Evolutionary conservation across 1,140 invertebrate genomes (phyloP).

Genomic region (Heliconius melpomene): DNA sequence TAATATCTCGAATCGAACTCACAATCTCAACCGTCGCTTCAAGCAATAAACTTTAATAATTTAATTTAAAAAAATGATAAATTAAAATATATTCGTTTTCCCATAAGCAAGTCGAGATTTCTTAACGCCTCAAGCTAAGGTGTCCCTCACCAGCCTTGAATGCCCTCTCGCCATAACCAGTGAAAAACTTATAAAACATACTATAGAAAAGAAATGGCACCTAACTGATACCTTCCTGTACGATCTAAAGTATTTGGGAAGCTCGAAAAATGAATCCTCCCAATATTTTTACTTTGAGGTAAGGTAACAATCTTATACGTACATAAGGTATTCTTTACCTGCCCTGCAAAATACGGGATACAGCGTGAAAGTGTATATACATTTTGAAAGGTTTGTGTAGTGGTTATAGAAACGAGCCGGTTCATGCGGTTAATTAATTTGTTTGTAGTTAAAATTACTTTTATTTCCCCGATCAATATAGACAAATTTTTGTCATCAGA

Average conservation of each 20-base stretch:
- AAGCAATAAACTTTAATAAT: too few species aligned
- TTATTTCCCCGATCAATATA: too few species aligned
- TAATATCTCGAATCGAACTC: too few species aligned
- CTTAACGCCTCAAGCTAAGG: conserved; percentile 44
- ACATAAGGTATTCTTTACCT: not conserved
- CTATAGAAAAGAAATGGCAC: conserved; percentile 60
- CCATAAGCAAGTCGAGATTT: conserved; percentile 49
- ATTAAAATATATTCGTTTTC: not conserved
- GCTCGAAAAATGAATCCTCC: conserved; percentile 57
- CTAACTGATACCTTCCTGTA: conserved; percentile 55
- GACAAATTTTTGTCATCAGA: not conserved
- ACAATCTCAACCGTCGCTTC: too few species aligned
- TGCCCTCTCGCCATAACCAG: conserved; percentile 53
- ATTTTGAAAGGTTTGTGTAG: too few species aligned
- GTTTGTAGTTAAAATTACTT: too few species aligned
- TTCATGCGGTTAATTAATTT: too few species aligned
- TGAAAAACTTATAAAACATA: conserved; percentile 51
- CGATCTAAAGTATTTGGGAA: conserved; percentile 52
- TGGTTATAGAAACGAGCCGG: too few species aligned
- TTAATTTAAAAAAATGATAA: too few species aligned
- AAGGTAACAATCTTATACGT: not conserved
- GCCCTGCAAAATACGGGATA: too few species aligned
- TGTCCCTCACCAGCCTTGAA: conserved; percentile 42
- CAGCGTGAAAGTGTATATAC: too few species aligned
- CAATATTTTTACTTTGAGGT: conserved; percentile 71